phyloP scores from a whole-genome alignment of 2,888 invertebrate genomes.

The Perizoma affinitatum region DNA sequence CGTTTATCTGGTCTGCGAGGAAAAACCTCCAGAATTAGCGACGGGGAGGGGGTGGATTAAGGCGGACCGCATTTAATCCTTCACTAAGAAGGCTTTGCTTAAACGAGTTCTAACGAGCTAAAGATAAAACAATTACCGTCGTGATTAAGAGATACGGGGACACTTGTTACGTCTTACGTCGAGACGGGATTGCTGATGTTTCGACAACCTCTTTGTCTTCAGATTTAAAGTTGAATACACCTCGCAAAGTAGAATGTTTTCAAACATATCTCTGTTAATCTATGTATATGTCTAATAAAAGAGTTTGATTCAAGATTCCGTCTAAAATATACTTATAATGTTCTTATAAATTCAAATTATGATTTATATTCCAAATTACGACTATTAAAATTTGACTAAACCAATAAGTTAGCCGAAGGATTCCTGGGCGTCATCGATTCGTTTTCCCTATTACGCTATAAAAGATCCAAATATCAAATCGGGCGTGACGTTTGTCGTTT shows the following conservation, averaged over 20 bases:
- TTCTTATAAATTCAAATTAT: slow-evolving; percentile 17
- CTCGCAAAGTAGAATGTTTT: slow-evolving; percentile 3
- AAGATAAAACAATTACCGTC: slow-evolving; percentile 83
- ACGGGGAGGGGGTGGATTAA: slow-evolving; percentile 79
- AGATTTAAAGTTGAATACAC: slow-evolving; percentile 25
- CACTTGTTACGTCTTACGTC: slow-evolving; percentile 81
- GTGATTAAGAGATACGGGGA: slow-evolving; percentile 83
- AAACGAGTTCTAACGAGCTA: slow-evolving; percentile 84
- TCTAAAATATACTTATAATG: not conserved
- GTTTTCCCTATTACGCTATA: slow-evolving; percentile 68
- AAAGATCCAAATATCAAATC: slow-evolving; percentile 74
- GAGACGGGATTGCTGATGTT: slow-evolving; percentile 52
- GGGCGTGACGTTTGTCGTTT: slow-evolving; percentile 75
- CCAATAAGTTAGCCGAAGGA: slow-evolving; percentile 59
- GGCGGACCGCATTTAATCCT: slow-evolving; percentile 83
- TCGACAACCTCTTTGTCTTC: slow-evolving; percentile 44
- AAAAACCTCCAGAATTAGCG: slow-evolving; percentile 83
- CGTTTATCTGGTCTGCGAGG: slow-evolving; percentile 81
- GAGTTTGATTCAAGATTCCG: not conserved
- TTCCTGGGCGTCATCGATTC: slow-evolving; percentile 51
- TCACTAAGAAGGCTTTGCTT: slow-evolving; percentile 84
- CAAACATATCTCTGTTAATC: not conserved
- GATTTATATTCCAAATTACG: slow-evolving; percentile 20
- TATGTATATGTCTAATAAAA: too few relatives aligned
- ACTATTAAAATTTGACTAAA: slow-evolving; percentile 48